phyloP scores from a whole-genome alignment of 2,888 invertebrate species.

The Altica lythri region DNA sequence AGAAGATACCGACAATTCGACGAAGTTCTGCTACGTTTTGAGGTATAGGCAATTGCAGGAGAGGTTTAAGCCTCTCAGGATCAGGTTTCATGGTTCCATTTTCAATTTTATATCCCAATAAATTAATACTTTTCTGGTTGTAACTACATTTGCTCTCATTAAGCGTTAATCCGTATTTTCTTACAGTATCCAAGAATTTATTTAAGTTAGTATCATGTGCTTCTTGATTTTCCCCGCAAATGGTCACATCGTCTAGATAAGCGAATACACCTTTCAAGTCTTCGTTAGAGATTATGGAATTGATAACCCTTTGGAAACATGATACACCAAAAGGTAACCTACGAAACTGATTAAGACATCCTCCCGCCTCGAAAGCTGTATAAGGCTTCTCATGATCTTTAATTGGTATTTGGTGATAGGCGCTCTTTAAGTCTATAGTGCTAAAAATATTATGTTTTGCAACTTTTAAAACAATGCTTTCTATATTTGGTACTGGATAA shows the following conservation, averaged over 20 bases:
- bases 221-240: too few relatives aligned
- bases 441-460: slow-evolving; percentile 12
- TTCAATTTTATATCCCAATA: neutral
- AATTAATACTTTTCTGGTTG: neutral
- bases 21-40: neutral
- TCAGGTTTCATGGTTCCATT: slow-evolving; percentile 3
- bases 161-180: neutral
- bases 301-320: neutral
- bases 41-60: neutral
- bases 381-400: slow-evolving; percentile 10
- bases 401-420: slow-evolving; percentile 21
- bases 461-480: slow-evolving; percentile 6
- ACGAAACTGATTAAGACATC: slow-evolving; percentile 16
- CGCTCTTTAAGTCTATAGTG: slow-evolving; percentile 19
- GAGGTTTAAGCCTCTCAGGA: slow-evolving; percentile 1
- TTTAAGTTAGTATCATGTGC: neutral
- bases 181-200: neutral
- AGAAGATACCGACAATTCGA: slow-evolving; percentile 6
- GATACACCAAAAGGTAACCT: slow-evolving; percentile 18
- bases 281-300: too few relatives aligned
- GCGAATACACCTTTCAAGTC: neutral
- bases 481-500: slow-evolving; percentile 34
- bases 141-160: neutral
- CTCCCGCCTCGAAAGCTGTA: slow-evolving; percentile 22
- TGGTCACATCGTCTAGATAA: slow-evolving; percentile 4